These are phyloP conservation scores for Phylloscopus trochiloides DNA, from an alignment of 2,113 vertebrate genomes.

Conservation along the genomic window DNA sequence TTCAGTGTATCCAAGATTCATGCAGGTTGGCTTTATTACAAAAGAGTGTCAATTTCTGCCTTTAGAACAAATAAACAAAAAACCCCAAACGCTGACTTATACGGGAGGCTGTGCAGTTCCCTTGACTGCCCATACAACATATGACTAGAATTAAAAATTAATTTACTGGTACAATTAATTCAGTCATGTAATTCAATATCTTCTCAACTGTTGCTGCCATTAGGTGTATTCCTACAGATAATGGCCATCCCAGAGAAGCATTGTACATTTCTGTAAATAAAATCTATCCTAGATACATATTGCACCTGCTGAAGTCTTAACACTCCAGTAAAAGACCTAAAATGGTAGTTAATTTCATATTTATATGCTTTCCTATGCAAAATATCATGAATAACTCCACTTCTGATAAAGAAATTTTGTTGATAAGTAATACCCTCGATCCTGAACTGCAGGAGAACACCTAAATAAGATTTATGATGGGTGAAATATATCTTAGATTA, in stretches of 20 bases:
- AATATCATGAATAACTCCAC: neutral
- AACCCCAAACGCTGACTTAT: neutral
- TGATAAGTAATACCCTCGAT: neutral
- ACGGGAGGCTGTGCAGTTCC: neutral
- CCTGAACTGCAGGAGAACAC: neutral
- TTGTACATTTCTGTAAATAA: neutral
- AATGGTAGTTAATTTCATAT: neutral
- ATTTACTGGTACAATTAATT: neutral
- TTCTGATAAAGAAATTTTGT: neutral
- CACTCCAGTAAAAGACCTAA: neutral
- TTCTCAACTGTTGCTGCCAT: neutral
- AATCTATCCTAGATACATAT: neutral
- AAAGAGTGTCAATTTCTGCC: neutral
- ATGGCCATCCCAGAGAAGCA: neutral
- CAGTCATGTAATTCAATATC: neutral
- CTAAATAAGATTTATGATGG: neutral
- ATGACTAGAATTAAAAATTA: neutral
- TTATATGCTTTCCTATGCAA: neutral
- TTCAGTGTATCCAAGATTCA: neutral
- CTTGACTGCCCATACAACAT: neutral
- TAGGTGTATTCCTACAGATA: neutral
- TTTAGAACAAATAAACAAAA: neutral
- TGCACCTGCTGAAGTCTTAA: neutral
- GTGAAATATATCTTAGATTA: neutral
- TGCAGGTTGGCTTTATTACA: neutral